These are phyloP conservation scores for Phengaris alcon DNA, from an alignment of 2,888 invertebrate species.

Conservation along the genomic window DNA sequence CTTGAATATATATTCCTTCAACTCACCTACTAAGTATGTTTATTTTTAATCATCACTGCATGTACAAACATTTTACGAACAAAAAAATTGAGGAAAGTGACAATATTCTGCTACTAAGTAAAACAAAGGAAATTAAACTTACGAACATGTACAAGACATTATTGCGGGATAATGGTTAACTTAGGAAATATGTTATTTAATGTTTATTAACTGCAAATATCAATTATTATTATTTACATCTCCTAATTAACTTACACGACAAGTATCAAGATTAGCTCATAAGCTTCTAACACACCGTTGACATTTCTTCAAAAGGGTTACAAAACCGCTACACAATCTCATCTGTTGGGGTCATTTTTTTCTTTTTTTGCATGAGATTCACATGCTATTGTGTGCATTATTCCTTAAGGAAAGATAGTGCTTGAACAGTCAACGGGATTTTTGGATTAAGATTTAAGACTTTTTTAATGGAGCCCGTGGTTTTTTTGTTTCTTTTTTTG, in stretches of 20 bases:
- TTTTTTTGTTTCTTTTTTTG: constrained; percentile 15
- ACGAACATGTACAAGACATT: too few relatives aligned
- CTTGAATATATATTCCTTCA: too few relatives aligned
- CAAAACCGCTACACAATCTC: constrained; percentile 29
- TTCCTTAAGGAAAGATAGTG: constrained; percentile 34
- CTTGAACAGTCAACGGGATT: constrained; percentile 54
- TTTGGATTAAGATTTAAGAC: constrained; percentile 34
- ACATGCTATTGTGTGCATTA: constrained; percentile 24
- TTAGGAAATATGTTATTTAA: too few relatives aligned
- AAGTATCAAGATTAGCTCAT: constrained; percentile 16
- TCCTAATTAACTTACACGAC: background rate
- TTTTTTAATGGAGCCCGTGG: constrained; percentile 15
- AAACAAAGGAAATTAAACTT: too few relatives aligned
- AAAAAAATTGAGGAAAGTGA: too few relatives aligned
- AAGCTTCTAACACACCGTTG: constrained; percentile 16
- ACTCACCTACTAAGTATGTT: too few relatives aligned
- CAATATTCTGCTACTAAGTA: too few relatives aligned
- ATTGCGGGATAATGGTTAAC: too few relatives aligned
- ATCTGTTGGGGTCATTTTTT: constrained; percentile 30
- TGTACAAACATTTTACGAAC: too few relatives aligned
- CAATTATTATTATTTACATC: background rate
- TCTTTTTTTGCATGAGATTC: constrained; percentile 22
- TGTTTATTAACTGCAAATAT: too few relatives aligned
- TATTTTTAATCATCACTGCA: too few relatives aligned
- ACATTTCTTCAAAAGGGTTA: constrained; percentile 29